Conservation (phyloP, 2,113 vertebrate species). For the Lagopus leucura region DNA sequence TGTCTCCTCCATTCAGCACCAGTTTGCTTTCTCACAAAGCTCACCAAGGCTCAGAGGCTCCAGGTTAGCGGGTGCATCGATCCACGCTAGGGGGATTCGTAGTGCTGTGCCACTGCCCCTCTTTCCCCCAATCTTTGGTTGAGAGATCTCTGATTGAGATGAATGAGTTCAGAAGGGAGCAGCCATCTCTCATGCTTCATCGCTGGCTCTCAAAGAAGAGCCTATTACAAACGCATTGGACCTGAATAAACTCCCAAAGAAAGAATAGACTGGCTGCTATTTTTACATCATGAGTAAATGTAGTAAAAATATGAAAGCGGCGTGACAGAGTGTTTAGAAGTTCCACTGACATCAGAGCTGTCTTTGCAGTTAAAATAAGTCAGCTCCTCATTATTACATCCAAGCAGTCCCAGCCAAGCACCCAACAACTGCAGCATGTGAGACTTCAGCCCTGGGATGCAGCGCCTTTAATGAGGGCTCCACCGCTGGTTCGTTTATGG, state of each 20-base stretch:
- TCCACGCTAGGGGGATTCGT: not conserved
- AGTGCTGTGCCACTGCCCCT: not conserved
- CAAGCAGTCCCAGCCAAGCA: constrained; percentile 63
- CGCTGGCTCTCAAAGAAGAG: constrained; percentile 48
- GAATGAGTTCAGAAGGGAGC: constrained; percentile 55
- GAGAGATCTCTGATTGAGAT: constrained; percentile 68
- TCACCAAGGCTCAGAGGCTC: not conserved
- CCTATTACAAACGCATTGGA: constrained; percentile 39
- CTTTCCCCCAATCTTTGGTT: constrained; percentile 10
- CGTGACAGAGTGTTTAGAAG: constrained; percentile 70
- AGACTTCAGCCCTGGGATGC: not conserved
- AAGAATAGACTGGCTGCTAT: constrained; percentile 75
- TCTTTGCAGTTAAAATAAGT: constrained; percentile 58
- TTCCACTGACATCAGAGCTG: constrained; percentile 63
- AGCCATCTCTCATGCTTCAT: constrained; percentile 43
- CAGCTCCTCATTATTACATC: constrained; percentile 75
- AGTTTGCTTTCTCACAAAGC: not conserved
- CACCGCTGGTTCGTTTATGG: constrained; percentile 29
- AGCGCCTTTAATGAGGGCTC: constrained; percentile 36
- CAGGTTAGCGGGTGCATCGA: not conserved
- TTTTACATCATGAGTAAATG: constrained; percentile 78
- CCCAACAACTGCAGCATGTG: constrained; percentile 14
- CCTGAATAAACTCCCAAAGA: constrained; percentile 73
- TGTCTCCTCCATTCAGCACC: not conserved
- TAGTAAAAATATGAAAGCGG: constrained; percentile 81